These are phyloP conservation scores for Menura novaehollandiae DNA, from an alignment of 2,113 vertebrate species.

Conservation along the genomic window DNA sequence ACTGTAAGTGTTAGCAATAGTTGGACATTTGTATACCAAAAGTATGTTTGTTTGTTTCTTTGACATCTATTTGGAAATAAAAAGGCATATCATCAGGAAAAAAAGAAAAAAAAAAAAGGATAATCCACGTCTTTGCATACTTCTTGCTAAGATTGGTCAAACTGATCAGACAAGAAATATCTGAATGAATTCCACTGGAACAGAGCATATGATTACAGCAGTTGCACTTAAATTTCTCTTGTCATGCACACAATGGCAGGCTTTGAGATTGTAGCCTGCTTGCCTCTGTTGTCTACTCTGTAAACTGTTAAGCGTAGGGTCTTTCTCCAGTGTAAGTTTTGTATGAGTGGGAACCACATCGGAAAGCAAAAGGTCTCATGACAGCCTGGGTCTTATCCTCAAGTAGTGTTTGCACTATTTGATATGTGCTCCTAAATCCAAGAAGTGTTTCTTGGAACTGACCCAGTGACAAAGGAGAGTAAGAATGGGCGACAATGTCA, in stretches of 20 bases:
- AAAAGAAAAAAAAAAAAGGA: background rate
- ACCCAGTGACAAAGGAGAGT: background rate
- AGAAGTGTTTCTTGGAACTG: background rate
- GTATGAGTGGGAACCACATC: fast-evolving
- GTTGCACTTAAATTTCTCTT: background rate
- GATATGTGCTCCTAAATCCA: background rate
- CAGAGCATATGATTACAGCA: background rate
- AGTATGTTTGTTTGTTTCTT: background rate
- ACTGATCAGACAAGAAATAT: background rate
- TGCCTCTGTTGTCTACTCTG: background rate
- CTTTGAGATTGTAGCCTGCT: background rate
- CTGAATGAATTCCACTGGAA: background rate
- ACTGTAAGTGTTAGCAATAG: background rate
- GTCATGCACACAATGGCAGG: background rate
- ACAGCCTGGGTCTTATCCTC: background rate
- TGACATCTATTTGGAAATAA: background rate
- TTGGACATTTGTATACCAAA: background rate
- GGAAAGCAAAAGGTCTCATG: background rate
- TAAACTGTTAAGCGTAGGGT: background rate
- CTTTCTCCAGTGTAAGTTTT: background rate
- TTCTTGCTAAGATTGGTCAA: background rate
- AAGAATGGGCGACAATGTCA: background rate
- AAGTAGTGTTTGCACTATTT: background rate
- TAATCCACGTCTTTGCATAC: background rate
- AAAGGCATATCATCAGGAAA: background rate